phyloP scores from a whole-genome alignment of 2,797 vertebrate species.

The Sebastes steindachneri region DNA sequence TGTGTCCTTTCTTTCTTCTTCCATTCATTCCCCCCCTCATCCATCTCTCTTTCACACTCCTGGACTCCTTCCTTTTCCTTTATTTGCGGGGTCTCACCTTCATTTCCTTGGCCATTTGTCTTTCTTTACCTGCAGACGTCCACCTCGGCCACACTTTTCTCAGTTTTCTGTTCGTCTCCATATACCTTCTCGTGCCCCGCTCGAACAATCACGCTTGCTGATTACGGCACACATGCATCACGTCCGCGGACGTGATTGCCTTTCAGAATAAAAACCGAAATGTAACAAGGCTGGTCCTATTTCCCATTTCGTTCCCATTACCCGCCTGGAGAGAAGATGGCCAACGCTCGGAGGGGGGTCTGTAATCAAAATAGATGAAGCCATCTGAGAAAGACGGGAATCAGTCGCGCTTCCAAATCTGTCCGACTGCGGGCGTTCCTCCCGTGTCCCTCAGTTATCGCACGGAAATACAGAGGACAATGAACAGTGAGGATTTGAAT shows the following conservation, averaged over 20 bases:
- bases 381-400: slow-evolving; percentile 31
- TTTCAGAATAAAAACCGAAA: slow-evolving; percentile 51
- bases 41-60: slow-evolving; percentile 2
- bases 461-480: not conserved
- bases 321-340: slow-evolving; percentile 38
- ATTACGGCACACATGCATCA: slow-evolving; percentile 17
- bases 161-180: not conserved
- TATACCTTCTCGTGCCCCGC: not conserved
- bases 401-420: slow-evolving; percentile 37
- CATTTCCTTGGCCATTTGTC: slow-evolving; percentile 4
- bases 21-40: slow-evolving; percentile 7
- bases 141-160: not conserved
- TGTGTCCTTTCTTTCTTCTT: slow-evolving; percentile 15
- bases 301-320: slow-evolving; percentile 48
- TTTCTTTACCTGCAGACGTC: slow-evolving; percentile 16
- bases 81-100: slow-evolving; percentile 13
- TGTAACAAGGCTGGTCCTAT: slow-evolving; percentile 22
- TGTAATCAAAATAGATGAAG: slow-evolving; percentile 63
- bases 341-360: slow-evolving; percentile 47
- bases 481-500: not conserved
- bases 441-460: not conserved
- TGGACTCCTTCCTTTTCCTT: not conserved
- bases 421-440: not conserved
- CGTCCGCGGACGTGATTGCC: slow-evolving; percentile 36
- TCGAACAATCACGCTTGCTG: not conserved